Conservation (phyloP, 1,140 invertebrate genomes). For the Diabrotica undecimpunctata region DNA sequence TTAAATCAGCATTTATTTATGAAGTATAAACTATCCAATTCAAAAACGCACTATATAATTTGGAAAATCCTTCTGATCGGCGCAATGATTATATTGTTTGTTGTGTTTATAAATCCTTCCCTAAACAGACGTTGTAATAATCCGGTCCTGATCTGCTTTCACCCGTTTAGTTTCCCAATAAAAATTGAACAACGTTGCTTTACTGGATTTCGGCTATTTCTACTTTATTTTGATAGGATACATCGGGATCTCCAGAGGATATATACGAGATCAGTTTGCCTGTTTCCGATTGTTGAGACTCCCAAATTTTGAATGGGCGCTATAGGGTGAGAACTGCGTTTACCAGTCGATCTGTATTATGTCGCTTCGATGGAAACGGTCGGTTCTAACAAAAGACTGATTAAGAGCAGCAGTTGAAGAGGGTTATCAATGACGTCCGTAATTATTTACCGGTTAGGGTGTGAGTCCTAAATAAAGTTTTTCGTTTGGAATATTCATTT, state of each 20-base stretch:
- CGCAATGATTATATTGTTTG: too few relatives aligned
- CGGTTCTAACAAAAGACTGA: background rate
- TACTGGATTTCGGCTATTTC: background rate
- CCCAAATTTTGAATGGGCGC: background rate
- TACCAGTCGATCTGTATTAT: conserved; percentile 2
- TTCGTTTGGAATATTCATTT: too few relatives aligned
- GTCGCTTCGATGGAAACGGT: background rate
- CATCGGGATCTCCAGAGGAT: background rate
- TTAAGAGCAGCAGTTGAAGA: background rate
- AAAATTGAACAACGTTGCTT: background rate
- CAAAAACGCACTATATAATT: too few relatives aligned
- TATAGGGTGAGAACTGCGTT: background rate
- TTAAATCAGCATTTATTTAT: too few relatives aligned
- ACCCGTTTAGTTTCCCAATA: background rate
- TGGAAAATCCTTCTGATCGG: too few relatives aligned
- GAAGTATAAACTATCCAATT: too few relatives aligned
- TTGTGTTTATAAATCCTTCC: too few relatives aligned
- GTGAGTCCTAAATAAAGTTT: too few relatives aligned
- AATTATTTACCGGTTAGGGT: too few relatives aligned
- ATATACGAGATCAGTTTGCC: background rate
- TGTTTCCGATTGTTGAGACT: background rate
- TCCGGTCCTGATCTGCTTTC: background rate
- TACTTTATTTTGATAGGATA: conserved; percentile 3
- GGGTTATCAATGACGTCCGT: too few relatives aligned
- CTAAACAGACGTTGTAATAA: too few relatives aligned